phyloP scores from a whole-genome alignment of 92 coral and sea anemone species.

The Anthopleura xanthogrammica region DNA sequence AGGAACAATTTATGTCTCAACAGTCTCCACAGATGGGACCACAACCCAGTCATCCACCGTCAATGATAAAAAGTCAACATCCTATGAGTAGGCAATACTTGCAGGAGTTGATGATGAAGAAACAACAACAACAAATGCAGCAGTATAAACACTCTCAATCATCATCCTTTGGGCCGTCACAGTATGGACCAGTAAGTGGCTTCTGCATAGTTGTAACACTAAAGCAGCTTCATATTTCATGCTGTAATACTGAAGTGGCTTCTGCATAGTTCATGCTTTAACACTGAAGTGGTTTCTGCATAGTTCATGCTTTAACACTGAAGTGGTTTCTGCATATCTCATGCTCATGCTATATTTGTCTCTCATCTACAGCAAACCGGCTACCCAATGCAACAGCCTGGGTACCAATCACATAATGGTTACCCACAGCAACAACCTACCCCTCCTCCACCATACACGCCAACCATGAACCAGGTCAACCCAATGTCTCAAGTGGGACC shows the following conservation, averaged over 20 bases:
- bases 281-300: background rate
- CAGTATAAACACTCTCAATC: conserved; percentile 53
- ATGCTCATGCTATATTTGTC: background rate
- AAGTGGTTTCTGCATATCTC: background rate
- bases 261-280: background rate
- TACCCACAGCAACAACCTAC: conserved; percentile 73
- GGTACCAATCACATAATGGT: conserved; percentile 58
- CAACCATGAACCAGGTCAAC: conserved; percentile 60
- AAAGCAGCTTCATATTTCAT: background rate
- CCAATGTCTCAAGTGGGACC: conserved; percentile 49
- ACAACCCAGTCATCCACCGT: conserved; percentile 34
- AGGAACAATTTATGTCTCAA: conserved; percentile 44
- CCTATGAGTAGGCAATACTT: conserved; percentile 66
- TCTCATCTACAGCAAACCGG: conserved; percentile 13
- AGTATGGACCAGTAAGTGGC: conserved; percentile 38
- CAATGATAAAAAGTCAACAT: conserved; percentile 53
- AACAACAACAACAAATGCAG: conserved; percentile 55
- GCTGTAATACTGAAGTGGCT: background rate
- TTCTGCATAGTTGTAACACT: background rate
- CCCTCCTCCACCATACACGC: conserved; percentile 84
- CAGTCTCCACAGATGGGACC: conserved; percentile 55
- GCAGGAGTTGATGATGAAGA: conserved; percentile 73
- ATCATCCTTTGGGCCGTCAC: conserved; percentile 36
- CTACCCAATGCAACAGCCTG: conserved; percentile 48
- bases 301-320: background rate